Conservation (phyloP, 1,140 invertebrate genomes). For the Centruroides vittatus region DNA sequence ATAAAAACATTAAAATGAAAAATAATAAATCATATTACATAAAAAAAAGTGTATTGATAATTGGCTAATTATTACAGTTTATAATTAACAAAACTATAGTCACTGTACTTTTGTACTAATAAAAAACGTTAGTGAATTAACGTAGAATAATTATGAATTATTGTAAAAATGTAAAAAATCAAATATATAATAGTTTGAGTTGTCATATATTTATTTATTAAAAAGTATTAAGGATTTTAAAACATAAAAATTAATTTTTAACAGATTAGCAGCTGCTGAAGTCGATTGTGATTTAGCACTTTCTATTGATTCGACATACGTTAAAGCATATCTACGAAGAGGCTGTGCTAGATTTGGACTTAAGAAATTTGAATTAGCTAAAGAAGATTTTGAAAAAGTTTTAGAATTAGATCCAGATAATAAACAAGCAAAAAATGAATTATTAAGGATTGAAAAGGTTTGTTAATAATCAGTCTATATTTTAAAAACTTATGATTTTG, state of each 20-base stretch:
- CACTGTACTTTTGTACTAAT: no score
- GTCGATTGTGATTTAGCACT: conserved; percentile 56
- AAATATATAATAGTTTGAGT: background rate
- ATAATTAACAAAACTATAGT: no score
- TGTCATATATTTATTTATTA: background rate
- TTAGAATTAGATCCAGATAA: conserved; percentile 57
- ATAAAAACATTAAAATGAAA: no score
- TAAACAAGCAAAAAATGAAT: conserved; percentile 39
- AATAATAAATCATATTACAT: no score
- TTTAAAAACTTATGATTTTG: no score
- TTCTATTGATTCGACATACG: conserved; percentile 52
- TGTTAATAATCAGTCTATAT: background rate
- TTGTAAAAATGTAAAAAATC: background rate
- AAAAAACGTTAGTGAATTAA: no score
- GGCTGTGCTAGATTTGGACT: conserved; percentile 49
- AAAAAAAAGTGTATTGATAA: no score
- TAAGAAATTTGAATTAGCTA: conserved; percentile 44
- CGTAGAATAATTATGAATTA: background rate
- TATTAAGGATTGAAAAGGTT: conserved; percentile 41
- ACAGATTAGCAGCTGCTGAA: conserved; percentile 55
- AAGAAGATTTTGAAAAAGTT: conserved; percentile 46
- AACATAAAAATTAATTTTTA: conserved; percentile 16
- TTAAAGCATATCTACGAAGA: conserved; percentile 62
- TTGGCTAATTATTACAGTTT: no score
- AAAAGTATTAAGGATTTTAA: background rate